Evolutionary conservation across 2,113 vertebrate species (phyloP), one percentile per base, ranked within the genome.

Genomic region (Crotalus horridus): DNA sequence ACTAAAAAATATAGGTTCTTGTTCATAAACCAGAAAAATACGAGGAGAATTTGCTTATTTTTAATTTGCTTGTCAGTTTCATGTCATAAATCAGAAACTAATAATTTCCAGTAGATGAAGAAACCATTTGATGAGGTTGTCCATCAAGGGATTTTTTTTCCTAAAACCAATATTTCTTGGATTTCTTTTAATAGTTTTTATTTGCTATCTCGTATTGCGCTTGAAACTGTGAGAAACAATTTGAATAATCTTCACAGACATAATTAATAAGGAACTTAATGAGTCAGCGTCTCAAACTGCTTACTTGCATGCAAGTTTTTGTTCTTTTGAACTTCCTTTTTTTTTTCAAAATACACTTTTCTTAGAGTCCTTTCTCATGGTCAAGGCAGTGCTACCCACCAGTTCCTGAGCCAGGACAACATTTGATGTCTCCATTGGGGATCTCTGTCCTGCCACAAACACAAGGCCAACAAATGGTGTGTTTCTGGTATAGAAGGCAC

Each of bases 281-380:
- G 97, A 98, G 96, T 98, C 97, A 98, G 94, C 96, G 96, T 96
- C 95, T 95, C 96, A 96, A 95, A 94, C 94, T 94, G 92, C 95
- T 95, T 20, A 92, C 91, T 87, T 43, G 92, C 92, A 93, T 90
- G 92, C 89, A 93, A 90, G 88, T 81, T 94, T 97, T 96, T 96
- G 95, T 96, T 96, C 93, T 97, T 81, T 90, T 93, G 55, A 90
- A 96, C 97, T 98, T 98, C 97, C 97, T 97, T 97, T 96, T 98
- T 98, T 46, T 98, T 96, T 97, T 97, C 95, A 96, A 93, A 97
- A 97, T 95, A 97, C 96, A 97, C 96, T 97, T 97, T 98, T 98
- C 96, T 97, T 96, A 96, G 93, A 94, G 74, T 9, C 20, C 33
- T 81, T 81, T 43, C 74, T 81, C 74, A 43, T 81, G 74, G 17